Percentiles rank a stretch among this genome's conserved stretches.
These are phyloP conservation scores for Oconnorella tubifera DNA, from an alignment of 2,888 invertebrate species.

Conservation along the genomic window DNA sequence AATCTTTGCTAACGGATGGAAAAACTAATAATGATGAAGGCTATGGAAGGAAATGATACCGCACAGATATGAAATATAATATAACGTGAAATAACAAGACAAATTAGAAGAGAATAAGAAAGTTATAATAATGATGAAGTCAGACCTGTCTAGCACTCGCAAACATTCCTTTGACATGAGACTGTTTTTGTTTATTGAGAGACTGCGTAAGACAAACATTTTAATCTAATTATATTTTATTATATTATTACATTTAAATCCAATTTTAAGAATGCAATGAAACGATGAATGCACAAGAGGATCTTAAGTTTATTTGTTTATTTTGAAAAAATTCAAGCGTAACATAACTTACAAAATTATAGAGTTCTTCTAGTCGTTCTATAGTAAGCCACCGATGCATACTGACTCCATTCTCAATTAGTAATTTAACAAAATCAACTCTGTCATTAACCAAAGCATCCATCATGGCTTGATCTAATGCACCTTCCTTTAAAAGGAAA, in stretches of 20 bases:
- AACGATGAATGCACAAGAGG: no score
- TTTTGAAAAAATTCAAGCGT: no score
- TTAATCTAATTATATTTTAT: no score
- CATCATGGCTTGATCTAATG: conserved; percentile 97
- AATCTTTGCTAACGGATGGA: no score
- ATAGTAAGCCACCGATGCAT: conserved; percentile 97
- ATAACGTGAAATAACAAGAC: neutral
- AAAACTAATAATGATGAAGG: no score
- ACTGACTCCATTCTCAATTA: conserved; percentile 94
- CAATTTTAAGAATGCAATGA: no score
- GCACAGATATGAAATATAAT: neutral
- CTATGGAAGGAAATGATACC: no score
- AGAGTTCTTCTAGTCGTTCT: conserved; percentile 88
- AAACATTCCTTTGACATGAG: neutral
- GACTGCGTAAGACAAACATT: no score
- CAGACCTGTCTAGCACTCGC: neutral
- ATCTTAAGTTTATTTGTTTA: no score
- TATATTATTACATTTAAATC: no score
- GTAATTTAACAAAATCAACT: conserved; percentile 93
- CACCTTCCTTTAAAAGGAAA: conserved; percentile 61
- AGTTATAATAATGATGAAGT: no score
- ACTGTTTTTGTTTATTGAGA: neutral
- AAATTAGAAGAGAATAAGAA: no score
- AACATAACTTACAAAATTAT: conserved; percentile 85
- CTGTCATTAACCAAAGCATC: conserved; percentile 94